A percentile compares a stretch with the other conserved stretches of the same genome.
Evolutionary conservation across 2,888 invertebrate species (phyloP).

Genomic region (Caradrina clavipalpis): DNA sequence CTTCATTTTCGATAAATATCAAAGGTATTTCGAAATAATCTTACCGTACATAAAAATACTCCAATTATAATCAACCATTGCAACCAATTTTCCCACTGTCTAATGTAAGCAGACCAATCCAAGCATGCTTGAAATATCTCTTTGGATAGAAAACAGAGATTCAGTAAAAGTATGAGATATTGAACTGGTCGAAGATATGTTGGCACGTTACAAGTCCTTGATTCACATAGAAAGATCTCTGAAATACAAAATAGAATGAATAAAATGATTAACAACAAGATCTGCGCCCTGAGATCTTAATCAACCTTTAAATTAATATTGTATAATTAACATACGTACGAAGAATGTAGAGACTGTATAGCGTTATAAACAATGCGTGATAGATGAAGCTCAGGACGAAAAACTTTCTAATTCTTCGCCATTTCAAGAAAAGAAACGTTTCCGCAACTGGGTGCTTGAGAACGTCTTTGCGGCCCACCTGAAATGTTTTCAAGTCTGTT

Average conservation of each 20-base stretch:
- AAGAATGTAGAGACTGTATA: slow-evolving; percentile 94
- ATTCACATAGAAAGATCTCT: slow-evolving; percentile 90
- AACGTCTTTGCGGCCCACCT: slow-evolving; percentile 94
- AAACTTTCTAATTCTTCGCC: slow-evolving; percentile 95
- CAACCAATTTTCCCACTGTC: slow-evolving; percentile 96
- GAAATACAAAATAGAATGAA: slow-evolving; percentile 63
- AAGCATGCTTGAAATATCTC: slow-evolving; percentile 95
- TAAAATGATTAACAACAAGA: too few relatives aligned
- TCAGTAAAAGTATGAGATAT: slow-evolving; percentile 92
- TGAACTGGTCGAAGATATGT: slow-evolving; percentile 87
- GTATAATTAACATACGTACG: slow-evolving; percentile 82
- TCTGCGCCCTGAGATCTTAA: too few relatives aligned
- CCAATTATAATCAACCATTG: slow-evolving; percentile 95
- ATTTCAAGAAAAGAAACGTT: slow-evolving; percentile 96
- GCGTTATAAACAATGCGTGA: slow-evolving; percentile 94
- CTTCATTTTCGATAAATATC: background rate
- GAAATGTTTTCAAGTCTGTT: slow-evolving; percentile 44
- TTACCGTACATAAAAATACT: slow-evolving; percentile 93
- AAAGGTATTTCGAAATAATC: slow-evolving; percentile 48
- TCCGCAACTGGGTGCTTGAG: slow-evolving; percentile 96
- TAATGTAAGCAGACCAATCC: slow-evolving; percentile 93
- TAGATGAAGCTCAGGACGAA: slow-evolving; percentile 95
- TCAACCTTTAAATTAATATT: background rate
- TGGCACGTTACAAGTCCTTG: slow-evolving; percentile 82
- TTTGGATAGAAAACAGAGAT: slow-evolving; percentile 92